Evolutionary conservation across 2,888 invertebrate genomes (phyloP).

Genomic region (Diplolepis rosae): DNA sequence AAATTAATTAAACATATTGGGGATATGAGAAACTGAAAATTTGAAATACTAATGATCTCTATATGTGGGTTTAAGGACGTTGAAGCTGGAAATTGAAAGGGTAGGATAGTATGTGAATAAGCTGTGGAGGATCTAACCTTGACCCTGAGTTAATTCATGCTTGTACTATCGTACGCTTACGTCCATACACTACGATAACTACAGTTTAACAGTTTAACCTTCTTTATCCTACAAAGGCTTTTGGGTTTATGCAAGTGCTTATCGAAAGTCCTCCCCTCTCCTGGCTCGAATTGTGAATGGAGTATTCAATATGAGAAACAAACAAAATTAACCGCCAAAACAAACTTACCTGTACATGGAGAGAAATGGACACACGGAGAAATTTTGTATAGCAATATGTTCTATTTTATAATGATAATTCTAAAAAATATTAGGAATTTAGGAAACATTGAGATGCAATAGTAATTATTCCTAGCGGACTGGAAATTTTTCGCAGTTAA

Average conservation of each 20-base stretch:
- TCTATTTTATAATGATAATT: too few species aligned
- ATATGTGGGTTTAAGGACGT: slow-evolving; percentile 55
- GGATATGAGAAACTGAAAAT: slow-evolving; percentile 45
- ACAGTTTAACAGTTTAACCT: slow-evolving; percentile 25
- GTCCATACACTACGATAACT: slow-evolving; percentile 32
- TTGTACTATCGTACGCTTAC: slow-evolving; percentile 52
- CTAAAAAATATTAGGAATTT: too few species aligned
- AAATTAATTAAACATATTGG: slow-evolving; percentile 38
- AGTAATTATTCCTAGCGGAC: too few species aligned
- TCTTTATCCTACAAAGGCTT: slow-evolving; percentile 28
- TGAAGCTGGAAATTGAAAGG: slow-evolving; percentile 54
- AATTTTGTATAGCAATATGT: too few species aligned
- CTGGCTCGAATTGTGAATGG: slow-evolving; percentile 22
- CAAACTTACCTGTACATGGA: too few species aligned
- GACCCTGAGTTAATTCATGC: slow-evolving; percentile 67
- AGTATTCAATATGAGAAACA: background rate
- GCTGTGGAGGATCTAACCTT: slow-evolving; percentile 59
- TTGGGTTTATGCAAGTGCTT: slow-evolving; percentile 27
- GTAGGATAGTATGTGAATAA: slow-evolving; percentile 52
- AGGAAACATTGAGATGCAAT: too few species aligned
- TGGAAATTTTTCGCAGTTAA: too few species aligned
- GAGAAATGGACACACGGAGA: too few species aligned
- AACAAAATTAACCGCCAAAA: too few species aligned
- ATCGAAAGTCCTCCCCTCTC: slow-evolving; percentile 5
- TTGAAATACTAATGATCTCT: slow-evolving; percentile 58